Base-by-base conservation (phyloP, 2,797 vertebrate species). In the Lepilemur septentrionalis region DNA sequence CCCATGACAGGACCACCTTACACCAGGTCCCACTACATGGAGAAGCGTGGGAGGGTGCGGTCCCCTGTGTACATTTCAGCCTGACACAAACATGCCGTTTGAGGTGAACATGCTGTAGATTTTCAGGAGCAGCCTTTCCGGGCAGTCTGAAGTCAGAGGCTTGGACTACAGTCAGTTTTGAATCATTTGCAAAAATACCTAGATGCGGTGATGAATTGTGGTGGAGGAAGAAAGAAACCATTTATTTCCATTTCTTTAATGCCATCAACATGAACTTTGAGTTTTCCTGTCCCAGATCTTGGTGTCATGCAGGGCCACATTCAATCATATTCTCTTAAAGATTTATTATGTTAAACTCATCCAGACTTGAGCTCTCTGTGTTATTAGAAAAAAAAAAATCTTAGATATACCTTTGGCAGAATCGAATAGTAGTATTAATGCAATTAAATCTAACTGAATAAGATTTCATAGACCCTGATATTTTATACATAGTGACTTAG, bases 291-390 rank as follows among this genome's bases (percentile, higher is more conserved):
- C 97, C 95, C 95, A 70, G 87, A 93, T 97, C 87, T 96, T 96
- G 92, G 80, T 96, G 89, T 63, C 91, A 78, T 92, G 91, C 76
- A 52, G 35, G 96, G 97, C 93, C 95, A 98, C 96, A 97, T 97
- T 97, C 97, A 98, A 98, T 98, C 97, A 97, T 81, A 91, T 95
- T 96, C 90, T 96, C 95, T 95, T 97, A 91, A 88, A 97, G 84
- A 80, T 94, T 97, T 98, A 98, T 98, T 98, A 98, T 98, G 98
- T 98, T 98, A 97, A 98, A 98, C 73, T 98, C 98, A 97, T 98
- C 82, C 95, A 98, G 97, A 98, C 96, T 94, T 97, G 89, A 98
- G 98, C 97, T 98, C 97, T 98, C 98, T 98, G 96, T 90, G 84
- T 96, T 98, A 99, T 98, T 98, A 97, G 96, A 59, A 95, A 97